Base-by-base conservation (phyloP, 2,113 vertebrate species). In the Pollimyrus isidori region DNA sequence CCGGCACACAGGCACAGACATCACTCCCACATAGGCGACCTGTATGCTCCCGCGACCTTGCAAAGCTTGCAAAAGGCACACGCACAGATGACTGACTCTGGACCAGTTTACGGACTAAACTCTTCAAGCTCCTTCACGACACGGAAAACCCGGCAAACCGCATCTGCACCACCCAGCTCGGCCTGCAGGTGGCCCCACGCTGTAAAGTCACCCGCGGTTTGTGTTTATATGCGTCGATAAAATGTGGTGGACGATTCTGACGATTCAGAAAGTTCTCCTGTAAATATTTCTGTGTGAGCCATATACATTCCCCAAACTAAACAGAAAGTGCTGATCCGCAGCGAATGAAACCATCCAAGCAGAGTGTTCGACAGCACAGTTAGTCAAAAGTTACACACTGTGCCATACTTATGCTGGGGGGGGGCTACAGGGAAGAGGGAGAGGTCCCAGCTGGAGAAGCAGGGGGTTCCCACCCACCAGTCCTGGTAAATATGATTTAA, bases 401-500 rank as follows among this genome's bases (percentile, higher is more conserved):
- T 30, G 62, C n/a, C n/a, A 26, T 30, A 39, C 10, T 86, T 65
- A 26, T 26, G 23, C 23, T 5, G 62, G 62, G 2, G 58, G 1
- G 1, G 3, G 17, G 42, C 0, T 7, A 50, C 17, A 9, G 17
- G 48, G 89, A 87, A 21, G 48, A 69, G n/a, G 84, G 35, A 39
- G 48, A 7, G 73, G 52, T 45, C 9, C 52, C 6, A 5, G 35
- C 35, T 11, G 23, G 86, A 62, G 76, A 58, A 56, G 86, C 53
- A 89, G 83, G 56, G 45, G 69, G 82, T 85, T 35, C 42, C 2
- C 69, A 23, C 82, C 45, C 10, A 49, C 73, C 87, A 89, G 53
- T 86, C 58, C 45, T 45, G 88, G 39, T n/a, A 50, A 91, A 90
- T 85, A 87, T 58, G 89, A 90, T 87, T 89, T 90, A 73, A 90